phyloP scores from a whole-genome alignment of 2,888 invertebrate species.

The Caenorhabditis angaria region DNA sequence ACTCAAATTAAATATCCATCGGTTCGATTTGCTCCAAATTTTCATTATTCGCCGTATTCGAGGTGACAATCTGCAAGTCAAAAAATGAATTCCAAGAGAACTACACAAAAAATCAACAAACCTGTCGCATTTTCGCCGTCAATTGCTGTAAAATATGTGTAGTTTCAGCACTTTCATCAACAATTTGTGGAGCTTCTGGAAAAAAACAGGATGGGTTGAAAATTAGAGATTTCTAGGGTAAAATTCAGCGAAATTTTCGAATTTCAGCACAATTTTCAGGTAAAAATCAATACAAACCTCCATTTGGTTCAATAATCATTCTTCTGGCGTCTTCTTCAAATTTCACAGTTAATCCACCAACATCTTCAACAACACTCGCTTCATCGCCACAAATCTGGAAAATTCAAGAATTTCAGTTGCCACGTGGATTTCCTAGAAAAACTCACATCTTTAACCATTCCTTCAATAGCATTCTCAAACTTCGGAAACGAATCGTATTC shows the following conservation, averaged over 20 bases:
- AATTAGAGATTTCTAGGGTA: no score
- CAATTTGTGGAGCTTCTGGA: constrained; percentile 22
- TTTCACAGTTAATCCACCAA: constrained; percentile 25
- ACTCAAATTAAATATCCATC: background rate
- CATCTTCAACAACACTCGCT: constrained; percentile 20
- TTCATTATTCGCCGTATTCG: background rate
- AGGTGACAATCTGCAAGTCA: background rate
- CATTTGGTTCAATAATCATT: constrained; percentile 8
- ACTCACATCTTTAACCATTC: constrained; percentile 47
- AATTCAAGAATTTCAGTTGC: background rate
- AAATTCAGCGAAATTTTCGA: no score
- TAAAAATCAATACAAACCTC: background rate
- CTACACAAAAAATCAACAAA: constrained; percentile 1
- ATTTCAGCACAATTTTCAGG: background rate
- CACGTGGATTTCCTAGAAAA: background rate
- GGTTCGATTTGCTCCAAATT: background rate
- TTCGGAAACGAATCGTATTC: constrained; percentile 13
- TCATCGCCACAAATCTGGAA: constrained; percentile 50
- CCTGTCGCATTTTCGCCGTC: constrained; percentile 37
- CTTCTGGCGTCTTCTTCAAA: constrained; percentile 42
- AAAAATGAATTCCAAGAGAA: background rate
- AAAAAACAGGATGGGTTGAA: constrained; percentile 17
- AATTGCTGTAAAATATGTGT: constrained; percentile 46
- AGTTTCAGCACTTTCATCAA: constrained; percentile 35
- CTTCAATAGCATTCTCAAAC: constrained; percentile 26